phyloP scores from a whole-genome alignment of 2,113 vertebrate genomes.

The Tringa solitaria region DNA sequence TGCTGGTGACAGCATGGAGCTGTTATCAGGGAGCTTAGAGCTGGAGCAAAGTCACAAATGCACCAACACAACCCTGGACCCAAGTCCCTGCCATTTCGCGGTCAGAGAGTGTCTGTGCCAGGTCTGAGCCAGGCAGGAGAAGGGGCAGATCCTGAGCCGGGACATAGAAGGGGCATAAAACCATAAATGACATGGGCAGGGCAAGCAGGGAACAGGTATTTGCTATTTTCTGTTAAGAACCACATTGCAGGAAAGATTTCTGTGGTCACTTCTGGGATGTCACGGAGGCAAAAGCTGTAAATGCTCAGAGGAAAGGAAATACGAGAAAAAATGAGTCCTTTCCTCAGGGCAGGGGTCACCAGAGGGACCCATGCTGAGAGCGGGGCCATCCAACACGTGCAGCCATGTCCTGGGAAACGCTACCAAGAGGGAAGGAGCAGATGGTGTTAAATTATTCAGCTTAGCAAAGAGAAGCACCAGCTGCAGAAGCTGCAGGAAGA shows the following conservation, averaged over 20 bases:
- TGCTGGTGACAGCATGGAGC: neutral
- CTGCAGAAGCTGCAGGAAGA: neutral
- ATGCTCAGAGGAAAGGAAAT: neutral
- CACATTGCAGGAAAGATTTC: neutral
- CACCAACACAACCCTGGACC: neutral
- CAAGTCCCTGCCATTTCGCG: neutral
- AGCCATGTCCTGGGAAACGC: neutral
- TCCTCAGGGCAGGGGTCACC: neutral
- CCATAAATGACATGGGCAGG: neutral
- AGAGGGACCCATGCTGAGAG: neutral
- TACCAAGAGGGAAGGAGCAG: neutral
- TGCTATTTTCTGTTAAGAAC: neutral
- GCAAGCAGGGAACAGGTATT: neutral
- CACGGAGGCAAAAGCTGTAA: neutral
- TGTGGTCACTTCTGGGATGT: neutral
- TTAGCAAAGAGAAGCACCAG: neutral
- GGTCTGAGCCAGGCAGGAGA: neutral
- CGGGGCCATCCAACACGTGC: fast-evolving
- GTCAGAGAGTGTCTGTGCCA: neutral
- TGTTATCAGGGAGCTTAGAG: neutral
- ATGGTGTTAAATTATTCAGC: neutral
- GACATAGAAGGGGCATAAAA: neutral
- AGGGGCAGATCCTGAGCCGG: no score
- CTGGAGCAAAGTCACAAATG: no score
- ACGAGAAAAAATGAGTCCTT: neutral